Evolutionary conservation across 2,113 vertebrate genomes (phyloP).

Genomic region (Orcinus orca): DNA sequence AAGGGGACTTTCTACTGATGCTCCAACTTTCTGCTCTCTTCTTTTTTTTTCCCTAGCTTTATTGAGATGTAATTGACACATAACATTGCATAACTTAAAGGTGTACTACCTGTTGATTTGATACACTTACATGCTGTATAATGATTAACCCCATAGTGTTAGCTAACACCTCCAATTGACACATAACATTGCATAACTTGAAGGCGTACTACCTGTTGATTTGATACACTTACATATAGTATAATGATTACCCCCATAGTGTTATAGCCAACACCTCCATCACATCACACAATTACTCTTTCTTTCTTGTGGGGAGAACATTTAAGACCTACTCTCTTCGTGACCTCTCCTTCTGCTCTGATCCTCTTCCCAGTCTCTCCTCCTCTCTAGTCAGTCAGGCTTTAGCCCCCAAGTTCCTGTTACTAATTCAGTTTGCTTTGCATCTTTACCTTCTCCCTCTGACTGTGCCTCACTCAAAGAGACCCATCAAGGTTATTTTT

Average conservation of each 20-base stretch:
- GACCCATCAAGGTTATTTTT: not conserved
- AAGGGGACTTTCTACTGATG: not conserved
- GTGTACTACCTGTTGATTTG: not conserved
- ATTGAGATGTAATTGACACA: not conserved
- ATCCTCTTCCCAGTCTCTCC: not conserved
- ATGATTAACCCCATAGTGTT: not conserved
- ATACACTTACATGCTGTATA: not conserved
- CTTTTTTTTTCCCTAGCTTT: too few species aligned
- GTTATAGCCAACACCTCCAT: not conserved
- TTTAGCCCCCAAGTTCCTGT: not conserved
- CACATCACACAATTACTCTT: accelerated
- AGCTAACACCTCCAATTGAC: not conserved
- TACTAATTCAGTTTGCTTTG: not conserved
- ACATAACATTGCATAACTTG: not conserved
- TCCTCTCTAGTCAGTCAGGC: not conserved
- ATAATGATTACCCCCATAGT: not conserved
- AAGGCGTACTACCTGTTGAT: not conserved
- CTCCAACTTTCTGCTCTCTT: not conserved
- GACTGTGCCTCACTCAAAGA: not conserved
- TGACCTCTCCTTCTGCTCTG: not conserved
- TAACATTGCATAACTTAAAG: not conserved
- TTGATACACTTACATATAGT: not conserved
- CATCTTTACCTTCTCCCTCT: not conserved
- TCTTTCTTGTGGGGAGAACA: not conserved
- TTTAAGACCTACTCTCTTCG: not conserved